Percentiles rank a stretch among this genome's conserved stretches.
phyloP scores from a whole-genome alignment of 2,797 vertebrate genomes.

The Gymnocypris eckloni region DNA sequence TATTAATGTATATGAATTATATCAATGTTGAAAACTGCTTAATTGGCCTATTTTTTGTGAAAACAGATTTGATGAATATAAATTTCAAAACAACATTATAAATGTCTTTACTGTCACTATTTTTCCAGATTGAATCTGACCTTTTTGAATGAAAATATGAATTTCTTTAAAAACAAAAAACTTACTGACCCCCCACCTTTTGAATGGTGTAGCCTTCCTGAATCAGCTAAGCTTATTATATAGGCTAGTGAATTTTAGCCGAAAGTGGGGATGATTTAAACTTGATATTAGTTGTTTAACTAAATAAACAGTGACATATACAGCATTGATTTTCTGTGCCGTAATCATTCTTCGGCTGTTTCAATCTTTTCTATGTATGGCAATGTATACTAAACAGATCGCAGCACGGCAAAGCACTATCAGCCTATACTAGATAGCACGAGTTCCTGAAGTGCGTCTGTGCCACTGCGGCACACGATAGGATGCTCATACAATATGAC shows the following conservation, averaged over 20 bases:
- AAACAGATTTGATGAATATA: neutral
- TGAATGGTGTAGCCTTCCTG: neutral
- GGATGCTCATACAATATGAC: conserved; percentile 56
- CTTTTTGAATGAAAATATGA: neutral
- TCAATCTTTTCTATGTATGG: conserved; percentile 32
- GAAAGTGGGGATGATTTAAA: conserved; percentile 23
- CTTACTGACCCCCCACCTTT: neutral
- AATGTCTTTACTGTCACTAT: neutral
- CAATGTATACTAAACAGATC: conserved; percentile 57
- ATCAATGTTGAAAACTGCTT: neutral
- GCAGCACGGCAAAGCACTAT: conserved; percentile 46
- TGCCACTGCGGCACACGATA: conserved; percentile 50
- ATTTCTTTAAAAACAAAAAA: neutral
- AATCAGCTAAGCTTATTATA: neutral
- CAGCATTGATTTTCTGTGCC: conserved; percentile 51
- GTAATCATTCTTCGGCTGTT: conserved; percentile 56
- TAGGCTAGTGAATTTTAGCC: conserved; percentile 24
- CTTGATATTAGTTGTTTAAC: conserved; percentile 43
- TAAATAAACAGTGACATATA: conserved; percentile 55
- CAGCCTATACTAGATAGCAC: conserved; percentile 56
- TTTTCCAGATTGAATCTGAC: neutral
- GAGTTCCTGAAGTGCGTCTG: conserved; percentile 43
- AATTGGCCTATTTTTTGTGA: no score
- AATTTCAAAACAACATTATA: neutral
- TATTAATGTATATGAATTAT: no score